Evolutionary conservation across 1,140 invertebrate species (phyloP).

Genomic region (Aphidius ervi): DNA sequence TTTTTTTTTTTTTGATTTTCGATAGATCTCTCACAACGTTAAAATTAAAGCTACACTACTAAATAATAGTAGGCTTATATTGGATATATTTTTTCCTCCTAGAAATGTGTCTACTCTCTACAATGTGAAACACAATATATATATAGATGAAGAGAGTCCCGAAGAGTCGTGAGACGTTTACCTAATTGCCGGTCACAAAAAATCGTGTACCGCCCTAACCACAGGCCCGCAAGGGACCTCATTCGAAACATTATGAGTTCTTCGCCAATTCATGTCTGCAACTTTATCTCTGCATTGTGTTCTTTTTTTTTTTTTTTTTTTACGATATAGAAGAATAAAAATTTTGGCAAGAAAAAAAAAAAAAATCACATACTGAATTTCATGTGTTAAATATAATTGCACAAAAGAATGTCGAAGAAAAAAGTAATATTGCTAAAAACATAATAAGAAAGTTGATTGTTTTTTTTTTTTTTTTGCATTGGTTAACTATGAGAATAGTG

Average conservation of each 20-base stretch:
- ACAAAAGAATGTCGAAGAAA: too few relatives aligned
- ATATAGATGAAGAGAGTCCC: not conserved
- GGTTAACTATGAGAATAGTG: too few relatives aligned
- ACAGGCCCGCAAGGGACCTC: conserved; percentile 41
- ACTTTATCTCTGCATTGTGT: conserved; percentile 7
- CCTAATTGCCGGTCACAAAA: conserved; percentile 52
- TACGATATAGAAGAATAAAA: not conserved
- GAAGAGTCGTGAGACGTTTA: conserved; percentile 41
- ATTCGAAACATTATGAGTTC: conserved; percentile 30
- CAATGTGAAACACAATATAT: conserved; percentile 39
- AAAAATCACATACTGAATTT: too few relatives aligned
- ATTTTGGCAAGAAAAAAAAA: too few relatives aligned
- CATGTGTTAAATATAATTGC: too few relatives aligned
- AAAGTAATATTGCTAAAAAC: too few relatives aligned
- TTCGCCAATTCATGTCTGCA: conserved; percentile 16
- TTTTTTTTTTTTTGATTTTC: conserved; percentile 12
- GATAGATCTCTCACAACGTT: conserved; percentile 11
- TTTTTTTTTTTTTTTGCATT: too few relatives aligned
- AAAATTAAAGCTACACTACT: conserved; percentile 46
- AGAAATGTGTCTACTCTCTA: conserved; percentile 36
- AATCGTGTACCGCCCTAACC: conserved; percentile 51
- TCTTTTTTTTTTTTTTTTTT: conserved; percentile 7
- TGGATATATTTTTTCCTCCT: conserved; percentile 26
- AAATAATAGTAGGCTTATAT: conserved; percentile 48
- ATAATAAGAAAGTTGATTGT: too few relatives aligned